These are phyloP conservation scores for Papilio aristodemus DNA, from an alignment of 1,140 invertebrate species.

Conservation along the genomic window DNA sequence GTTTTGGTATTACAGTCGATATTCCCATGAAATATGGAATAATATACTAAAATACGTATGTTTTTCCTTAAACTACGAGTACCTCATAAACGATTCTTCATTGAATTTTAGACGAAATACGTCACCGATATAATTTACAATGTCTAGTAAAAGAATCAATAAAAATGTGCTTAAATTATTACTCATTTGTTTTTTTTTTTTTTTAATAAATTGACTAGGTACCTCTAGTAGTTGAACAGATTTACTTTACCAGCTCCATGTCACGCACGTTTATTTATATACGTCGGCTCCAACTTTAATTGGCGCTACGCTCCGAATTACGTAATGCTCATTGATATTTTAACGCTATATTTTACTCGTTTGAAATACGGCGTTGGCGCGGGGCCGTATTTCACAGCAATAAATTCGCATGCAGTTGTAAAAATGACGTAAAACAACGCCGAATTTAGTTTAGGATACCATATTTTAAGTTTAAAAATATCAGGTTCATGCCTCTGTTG, in stretches of 20 bases:
- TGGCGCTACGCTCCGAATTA: not conserved
- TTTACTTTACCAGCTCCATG: not conserved
- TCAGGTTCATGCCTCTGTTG: not conserved
- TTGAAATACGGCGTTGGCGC: conserved; percentile 11
- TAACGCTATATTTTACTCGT: conserved; percentile 8
- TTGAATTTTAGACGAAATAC: too few species aligned
- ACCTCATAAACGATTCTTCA: too few species aligned
- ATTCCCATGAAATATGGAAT: too few species aligned
- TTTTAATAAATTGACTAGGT: not conserved
- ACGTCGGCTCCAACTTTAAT: conserved; percentile 17
- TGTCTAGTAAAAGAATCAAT: too few species aligned
- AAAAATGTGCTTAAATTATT: too few species aligned
- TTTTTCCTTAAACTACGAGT: too few species aligned
- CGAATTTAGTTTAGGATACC: not conserved
- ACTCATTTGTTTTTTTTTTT: too few species aligned
- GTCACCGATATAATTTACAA: too few species aligned
- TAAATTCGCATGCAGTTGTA: conserved; percentile 9
- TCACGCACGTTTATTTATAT: conserved; percentile 18
- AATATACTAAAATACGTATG: too few species aligned
- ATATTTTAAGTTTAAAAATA: conserved; percentile 5
- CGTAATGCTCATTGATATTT: conserved; percentile 20
- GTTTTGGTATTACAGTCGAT: too few species aligned
- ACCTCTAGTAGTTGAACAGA: not conserved
- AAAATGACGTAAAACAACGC: conserved; percentile 19
- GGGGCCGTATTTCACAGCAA: conserved; percentile 15